These are phyloP conservation scores for Ochotona curzoniae DNA, from an alignment of 2,113 vertebrate species.

Conservation along the genomic window DNA sequence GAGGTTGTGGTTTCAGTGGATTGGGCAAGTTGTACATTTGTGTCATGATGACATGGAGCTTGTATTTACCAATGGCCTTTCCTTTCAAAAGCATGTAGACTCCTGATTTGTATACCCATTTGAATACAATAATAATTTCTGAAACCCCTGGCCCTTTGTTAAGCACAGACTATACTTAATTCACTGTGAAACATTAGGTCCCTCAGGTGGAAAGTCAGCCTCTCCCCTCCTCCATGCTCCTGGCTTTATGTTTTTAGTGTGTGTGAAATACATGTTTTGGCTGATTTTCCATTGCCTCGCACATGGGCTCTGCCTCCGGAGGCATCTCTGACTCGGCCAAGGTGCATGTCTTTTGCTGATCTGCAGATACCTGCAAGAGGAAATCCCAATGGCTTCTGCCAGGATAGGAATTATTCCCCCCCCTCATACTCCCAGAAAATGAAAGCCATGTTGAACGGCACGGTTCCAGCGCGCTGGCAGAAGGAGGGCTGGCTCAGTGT, in stretches of 20 bases:
- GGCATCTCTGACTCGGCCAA: neutral
- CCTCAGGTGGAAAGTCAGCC: neutral
- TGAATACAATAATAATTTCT: neutral
- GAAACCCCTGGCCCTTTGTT: neutral
- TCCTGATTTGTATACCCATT: neutral
- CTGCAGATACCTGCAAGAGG: neutral
- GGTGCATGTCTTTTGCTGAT: neutral
- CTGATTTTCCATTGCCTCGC: neutral
- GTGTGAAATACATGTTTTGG: neutral
- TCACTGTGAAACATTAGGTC: neutral
- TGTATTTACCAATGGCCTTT: neutral
- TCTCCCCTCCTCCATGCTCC: neutral
- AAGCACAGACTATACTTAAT: neutral
- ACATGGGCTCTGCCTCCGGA: neutral
- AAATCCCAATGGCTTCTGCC: neutral
- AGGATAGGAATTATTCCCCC: neutral
- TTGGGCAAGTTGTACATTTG: neutral
- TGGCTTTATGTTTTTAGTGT: neutral
- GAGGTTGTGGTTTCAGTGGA: no score
- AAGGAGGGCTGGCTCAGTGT: conserved; percentile 49
- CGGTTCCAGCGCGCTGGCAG: conserved; percentile 4
- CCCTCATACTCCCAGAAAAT: conserved; percentile 33
- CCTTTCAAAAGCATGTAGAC: conserved; percentile 20
- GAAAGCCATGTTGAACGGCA: conserved; percentile 45
- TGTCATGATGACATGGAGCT: neutral